Percentiles rank a stretch among this genome's conserved stretches.
These are phyloP conservation scores for Amphimedon queenslandica DNA, from an alignment of 37 sponge, comb jelly and placozoan species.

Conservation along the genomic window DNA sequence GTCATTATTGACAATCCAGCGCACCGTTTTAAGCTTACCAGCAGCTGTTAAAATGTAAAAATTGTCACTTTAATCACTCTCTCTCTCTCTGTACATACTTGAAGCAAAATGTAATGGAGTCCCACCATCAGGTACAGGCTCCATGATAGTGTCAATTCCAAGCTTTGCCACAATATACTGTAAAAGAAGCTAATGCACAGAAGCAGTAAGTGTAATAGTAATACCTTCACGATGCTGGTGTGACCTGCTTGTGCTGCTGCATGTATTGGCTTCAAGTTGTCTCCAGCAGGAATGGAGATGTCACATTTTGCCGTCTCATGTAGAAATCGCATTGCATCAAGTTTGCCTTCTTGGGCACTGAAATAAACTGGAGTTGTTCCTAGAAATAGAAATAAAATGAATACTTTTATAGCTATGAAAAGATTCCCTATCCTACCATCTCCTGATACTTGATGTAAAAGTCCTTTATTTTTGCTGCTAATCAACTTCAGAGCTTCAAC, in stretches of 20 bases:
- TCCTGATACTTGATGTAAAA: constrained; percentile 26
- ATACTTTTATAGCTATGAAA: not conserved
- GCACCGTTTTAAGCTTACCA: constrained; percentile 45
- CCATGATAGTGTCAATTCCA: constrained; percentile 50
- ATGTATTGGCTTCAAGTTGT: constrained; percentile 75
- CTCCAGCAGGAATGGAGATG: constrained; percentile 22
- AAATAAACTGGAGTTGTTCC: constrained; percentile 76
- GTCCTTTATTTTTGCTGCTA: constrained; percentile 40
- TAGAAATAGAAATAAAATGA: not conserved
- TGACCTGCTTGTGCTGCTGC: constrained; percentile 79
- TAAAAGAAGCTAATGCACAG: not conserved
- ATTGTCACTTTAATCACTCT: not conserved
- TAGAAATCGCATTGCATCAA: constrained; percentile 61
- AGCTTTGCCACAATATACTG: constrained; percentile 55
- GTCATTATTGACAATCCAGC: constrained; percentile 75
- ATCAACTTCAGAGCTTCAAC: constrained; percentile 59
- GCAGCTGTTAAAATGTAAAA: constrained; percentile 17
- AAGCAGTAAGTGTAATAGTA: not conserved
- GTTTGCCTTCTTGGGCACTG: constrained; percentile 71
- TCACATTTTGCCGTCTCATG: constrained; percentile 55
- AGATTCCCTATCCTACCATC: constrained; percentile 45
- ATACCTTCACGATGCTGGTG: constrained; percentile 60
- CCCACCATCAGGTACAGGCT: constrained; percentile 58
- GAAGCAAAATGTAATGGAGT: constrained; percentile 85
- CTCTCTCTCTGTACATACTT: constrained; percentile 31